Percentiles rank a stretch among this genome's conserved stretches.
Evolutionary conservation across 1,140 invertebrate genomes (phyloP).

Genomic region (Schlechtendalia chinensis): DNA sequence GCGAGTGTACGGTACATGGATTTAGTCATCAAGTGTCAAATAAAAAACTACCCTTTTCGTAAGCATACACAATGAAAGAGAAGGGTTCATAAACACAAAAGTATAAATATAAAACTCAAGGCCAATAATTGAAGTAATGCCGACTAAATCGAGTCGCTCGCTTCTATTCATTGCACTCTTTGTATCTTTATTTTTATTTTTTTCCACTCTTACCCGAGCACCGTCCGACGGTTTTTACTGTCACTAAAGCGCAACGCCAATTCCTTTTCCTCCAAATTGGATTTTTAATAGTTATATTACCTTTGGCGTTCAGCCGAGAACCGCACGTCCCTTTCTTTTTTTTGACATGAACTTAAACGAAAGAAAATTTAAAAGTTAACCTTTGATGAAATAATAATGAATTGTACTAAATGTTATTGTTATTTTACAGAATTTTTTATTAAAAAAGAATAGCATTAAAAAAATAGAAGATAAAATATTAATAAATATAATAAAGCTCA

Average conservation of each 20-base stretch:
- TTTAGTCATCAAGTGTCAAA: conserved; percentile 42
- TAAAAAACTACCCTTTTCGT: conserved; percentile 1
- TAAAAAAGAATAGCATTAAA: not conserved
- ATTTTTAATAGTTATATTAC: conserved; percentile 48
- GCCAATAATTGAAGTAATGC: conserved; percentile 45
- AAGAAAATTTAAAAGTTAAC: conserved; percentile 12
- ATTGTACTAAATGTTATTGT: conserved; percentile 27
- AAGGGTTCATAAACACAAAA: conserved; percentile 29
- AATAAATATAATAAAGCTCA: too few relatives aligned
- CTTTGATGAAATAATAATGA: conserved; percentile 12
- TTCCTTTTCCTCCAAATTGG: conserved; percentile 34
- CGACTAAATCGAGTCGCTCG: conserved; percentile 26
- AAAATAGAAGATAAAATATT: not conserved
- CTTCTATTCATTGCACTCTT: conserved; percentile 11
- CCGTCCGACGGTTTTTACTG: conserved; percentile 31
- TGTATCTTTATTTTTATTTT: not conserved
- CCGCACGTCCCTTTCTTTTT: not conserved
- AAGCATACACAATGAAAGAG: conserved; percentile 8
- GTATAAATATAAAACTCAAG: conserved; percentile 18
- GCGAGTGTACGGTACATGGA: not conserved
- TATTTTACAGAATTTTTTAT: not conserved
- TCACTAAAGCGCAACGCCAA: conserved; percentile 35
- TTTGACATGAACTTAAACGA: conserved; percentile 8
- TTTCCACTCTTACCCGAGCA: not conserved
- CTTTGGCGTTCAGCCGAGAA: conserved; percentile 27